Conservation (phyloP, 2,113 vertebrate genomes). For the Asarcornis scutulata region DNA sequence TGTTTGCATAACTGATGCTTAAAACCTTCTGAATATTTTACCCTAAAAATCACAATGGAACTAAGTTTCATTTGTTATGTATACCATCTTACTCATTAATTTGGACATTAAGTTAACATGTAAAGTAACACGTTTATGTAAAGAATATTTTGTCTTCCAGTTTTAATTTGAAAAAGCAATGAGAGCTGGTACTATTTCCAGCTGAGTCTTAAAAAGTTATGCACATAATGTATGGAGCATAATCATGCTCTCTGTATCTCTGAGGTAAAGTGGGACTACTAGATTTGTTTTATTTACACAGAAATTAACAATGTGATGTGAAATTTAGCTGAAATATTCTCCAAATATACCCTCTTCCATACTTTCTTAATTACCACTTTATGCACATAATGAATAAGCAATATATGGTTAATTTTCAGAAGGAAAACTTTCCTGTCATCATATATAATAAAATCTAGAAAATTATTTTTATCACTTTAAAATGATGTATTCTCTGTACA, state of each 20-base stretch:
- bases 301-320: background rate
- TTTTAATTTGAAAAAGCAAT: constrained; percentile 10
- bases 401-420: background rate
- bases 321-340: constrained; percentile 15
- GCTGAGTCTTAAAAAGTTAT: background rate
- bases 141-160: background rate
- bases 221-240: background rate
- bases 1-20: background rate
- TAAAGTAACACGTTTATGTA: background rate
- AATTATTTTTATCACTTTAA: background rate
- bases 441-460: background rate
- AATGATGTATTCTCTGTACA: background rate
- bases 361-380: constrained; percentile 11
- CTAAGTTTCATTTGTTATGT: fast-evolving
- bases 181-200: background rate
- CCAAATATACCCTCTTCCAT: background rate
- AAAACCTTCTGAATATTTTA: background rate
- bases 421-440: background rate
- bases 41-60: background rate
- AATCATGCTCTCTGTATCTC: background rate
- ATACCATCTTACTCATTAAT: background rate
- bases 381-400: background rate
- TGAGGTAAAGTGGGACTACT: background rate
- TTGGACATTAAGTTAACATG: background rate
- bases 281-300: background rate